These are phyloP conservation scores for Pogonocichla stellata DNA, from an alignment of 2,113 vertebrate species.

Conservation along the genomic window DNA sequence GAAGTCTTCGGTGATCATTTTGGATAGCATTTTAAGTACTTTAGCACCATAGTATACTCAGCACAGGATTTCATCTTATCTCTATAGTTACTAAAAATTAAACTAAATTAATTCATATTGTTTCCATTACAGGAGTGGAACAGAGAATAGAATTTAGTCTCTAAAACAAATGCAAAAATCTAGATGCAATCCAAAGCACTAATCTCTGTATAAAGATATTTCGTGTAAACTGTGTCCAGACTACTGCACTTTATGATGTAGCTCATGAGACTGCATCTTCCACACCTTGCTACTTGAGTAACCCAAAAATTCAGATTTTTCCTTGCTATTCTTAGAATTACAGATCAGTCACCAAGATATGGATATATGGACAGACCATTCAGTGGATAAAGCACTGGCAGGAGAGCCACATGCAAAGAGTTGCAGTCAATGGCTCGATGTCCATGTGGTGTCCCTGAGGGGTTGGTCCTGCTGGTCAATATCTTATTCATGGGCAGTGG, in stretches of 20 bases:
- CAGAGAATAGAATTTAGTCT: not conserved
- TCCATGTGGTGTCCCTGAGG: not conserved
- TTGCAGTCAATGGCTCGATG: rapidly evolving
- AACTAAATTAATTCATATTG: not conserved
- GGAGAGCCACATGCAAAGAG: not conserved
- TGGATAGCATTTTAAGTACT: not conserved
- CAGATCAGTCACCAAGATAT: not conserved
- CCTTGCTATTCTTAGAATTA: not conserved
- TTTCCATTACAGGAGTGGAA: not conserved
- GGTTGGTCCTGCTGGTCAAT: not conserved
- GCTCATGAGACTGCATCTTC: not conserved
- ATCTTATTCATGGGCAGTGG: not conserved
- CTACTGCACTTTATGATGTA: not conserved
- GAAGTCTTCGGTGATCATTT: not conserved
- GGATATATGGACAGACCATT: too few species aligned
- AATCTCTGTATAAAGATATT: not conserved
- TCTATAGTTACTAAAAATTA: not conserved
- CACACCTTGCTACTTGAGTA: not conserved
- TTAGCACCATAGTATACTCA: not conserved
- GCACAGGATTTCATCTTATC: not conserved
- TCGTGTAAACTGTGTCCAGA: not conserved
- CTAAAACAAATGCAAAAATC: not conserved
- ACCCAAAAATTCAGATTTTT: not conserved
- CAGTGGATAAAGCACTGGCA: not conserved
- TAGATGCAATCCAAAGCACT: not conserved